Base-by-base conservation (phyloP, 2,113 vertebrate genomes). In the Nothocercus nigrocapillus region DNA sequence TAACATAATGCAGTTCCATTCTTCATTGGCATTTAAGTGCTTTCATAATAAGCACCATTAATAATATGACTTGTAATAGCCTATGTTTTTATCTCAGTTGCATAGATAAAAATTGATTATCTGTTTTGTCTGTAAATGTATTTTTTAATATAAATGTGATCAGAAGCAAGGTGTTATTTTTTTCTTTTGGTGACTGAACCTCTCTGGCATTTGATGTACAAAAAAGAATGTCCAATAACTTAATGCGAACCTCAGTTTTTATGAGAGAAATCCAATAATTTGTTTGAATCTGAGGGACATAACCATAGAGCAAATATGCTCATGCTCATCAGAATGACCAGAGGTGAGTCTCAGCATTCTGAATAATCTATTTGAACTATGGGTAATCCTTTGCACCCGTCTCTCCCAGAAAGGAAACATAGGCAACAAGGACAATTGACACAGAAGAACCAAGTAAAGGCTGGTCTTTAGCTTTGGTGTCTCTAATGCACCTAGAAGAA, bases 221-320 rank as follows among this genome's bases (percentile, higher is more conserved):
- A 4, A 20, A 70, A 11, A 25, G 45, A 70, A 70, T 20, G 9
- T 13, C 28, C 11, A 13, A 2, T 13, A 42, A 56, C 1, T 54
- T 51, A 72, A 25, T 15, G 11, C 15, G 7, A 6, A 34, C 2
- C 5, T 67, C 3, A 27, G 0, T 45, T 67, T 58, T 14, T 58
- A 77, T 40, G 2, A 7, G 19, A 61, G 30, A 79, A 84, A 72
- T 68, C n/a, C 11, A 75, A 5, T 27, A 67, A 44, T 82, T 78
- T 3, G 27, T 64, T 70, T 59, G 28, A 75, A 63, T 6, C 3
- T 34, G 34, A 87, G 51, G 9, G 8, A 38, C 17, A 40, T 9
- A 8, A 27, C 9, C 66, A 9, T 6, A 7, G 3, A 53, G 10
- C 80, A 76, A 9, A 66, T 36, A 36, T 36, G 36, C 36, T 36